phyloP scores from a whole-genome alignment of 1,140 invertebrate genomes.

The Euglossa dilemma region DNA sequence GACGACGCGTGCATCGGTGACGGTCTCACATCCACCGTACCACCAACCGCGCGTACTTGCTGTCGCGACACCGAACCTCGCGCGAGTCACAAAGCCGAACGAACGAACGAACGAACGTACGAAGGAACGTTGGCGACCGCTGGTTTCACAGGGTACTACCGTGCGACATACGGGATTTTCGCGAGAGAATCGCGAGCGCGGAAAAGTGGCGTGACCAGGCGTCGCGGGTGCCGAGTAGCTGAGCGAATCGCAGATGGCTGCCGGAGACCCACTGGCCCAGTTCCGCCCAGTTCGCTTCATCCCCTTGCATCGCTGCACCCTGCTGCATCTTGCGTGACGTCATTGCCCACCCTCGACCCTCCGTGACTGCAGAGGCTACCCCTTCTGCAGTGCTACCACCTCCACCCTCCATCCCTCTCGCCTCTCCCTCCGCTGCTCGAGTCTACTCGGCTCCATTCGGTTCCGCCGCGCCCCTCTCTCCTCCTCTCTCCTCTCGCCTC shows the following conservation, averaged over 20 bases:
- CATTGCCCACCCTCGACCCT: slow-evolving; percentile 68
- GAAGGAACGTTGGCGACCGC: no score
- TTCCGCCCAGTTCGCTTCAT: slow-evolving; percentile 72
- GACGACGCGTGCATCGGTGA: background rate
- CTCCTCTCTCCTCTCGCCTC: slow-evolving; percentile 12
- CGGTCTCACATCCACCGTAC: background rate
- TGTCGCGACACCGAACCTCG: background rate
- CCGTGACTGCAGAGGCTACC: slow-evolving; percentile 60
- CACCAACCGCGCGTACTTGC: background rate
- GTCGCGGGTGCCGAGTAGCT: slow-evolving; percentile 47
- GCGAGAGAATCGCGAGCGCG: slow-evolving; percentile 20
- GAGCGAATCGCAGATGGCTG: slow-evolving; percentile 77
- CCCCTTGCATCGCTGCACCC: slow-evolving; percentile 72
- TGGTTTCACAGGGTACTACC: background rate
- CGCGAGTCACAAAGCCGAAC: slow-evolving; percentile 2
- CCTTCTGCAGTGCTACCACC: slow-evolving; percentile 58
- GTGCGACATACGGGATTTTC: background rate
- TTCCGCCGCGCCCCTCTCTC: slow-evolving; percentile 27
- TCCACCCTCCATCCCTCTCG: slow-evolving; percentile 31
- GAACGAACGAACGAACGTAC: no score
- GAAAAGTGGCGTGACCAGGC: slow-evolving; percentile 9
- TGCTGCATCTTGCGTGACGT: slow-evolving; percentile 74
- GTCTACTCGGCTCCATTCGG: slow-evolving; percentile 38
- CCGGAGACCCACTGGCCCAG: slow-evolving; percentile 79
- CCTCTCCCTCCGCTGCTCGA: slow-evolving; percentile 7